Base-by-base conservation (phyloP, 2,888 invertebrate species). In the Mesorhabditis belari region DNA sequence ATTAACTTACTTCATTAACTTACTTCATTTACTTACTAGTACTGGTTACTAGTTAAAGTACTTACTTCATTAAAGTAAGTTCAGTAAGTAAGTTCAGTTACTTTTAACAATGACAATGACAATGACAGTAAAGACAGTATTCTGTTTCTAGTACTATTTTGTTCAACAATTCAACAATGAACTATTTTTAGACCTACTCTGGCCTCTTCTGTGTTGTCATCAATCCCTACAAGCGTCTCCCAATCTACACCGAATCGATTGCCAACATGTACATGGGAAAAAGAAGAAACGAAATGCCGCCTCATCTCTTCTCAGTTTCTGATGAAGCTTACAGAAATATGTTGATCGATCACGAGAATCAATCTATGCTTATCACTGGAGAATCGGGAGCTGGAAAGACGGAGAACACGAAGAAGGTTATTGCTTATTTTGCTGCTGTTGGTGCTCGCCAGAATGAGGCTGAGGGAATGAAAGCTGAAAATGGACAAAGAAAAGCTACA, bases 381-480 rank as follows among this genome's bases (percentile, higher is more conserved):
- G 92, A 92, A 86, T 92, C 92, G 87, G 95, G 95, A 87, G 95
- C 95, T 85, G 95, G 95, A 87, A 95, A 96, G 88, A 96, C 95
- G 87, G 95, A 96, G 86, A 95, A 95, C 89, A 96, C 95, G 88
- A 96, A 96, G 87, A 95, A 96, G 86, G 76, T 96, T 89, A 96
- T 96, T 87, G 91, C 92, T 85, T 96, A 96, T 88, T 96, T 96
- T 87, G 85, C 85, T 57, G 77, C 81, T 62, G 84, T 84, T 63
- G 95, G 94, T 85, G 93, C 81, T 60, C 71, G 73, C 9, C 80
- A 80, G 65, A 60, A 66, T 24, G 76, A 74, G 53, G 70, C 62
- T 19, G 64, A 53, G 6, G 69, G 71, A 19, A 57, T 49, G 21
- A 65, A 44, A 3, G 57, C 60, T 9, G 52, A 35, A 5, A 59